Evolutionary conservation across 2,797 vertebrate species (phyloP).

Genomic region (Rhinoraja longicauda): DNA sequence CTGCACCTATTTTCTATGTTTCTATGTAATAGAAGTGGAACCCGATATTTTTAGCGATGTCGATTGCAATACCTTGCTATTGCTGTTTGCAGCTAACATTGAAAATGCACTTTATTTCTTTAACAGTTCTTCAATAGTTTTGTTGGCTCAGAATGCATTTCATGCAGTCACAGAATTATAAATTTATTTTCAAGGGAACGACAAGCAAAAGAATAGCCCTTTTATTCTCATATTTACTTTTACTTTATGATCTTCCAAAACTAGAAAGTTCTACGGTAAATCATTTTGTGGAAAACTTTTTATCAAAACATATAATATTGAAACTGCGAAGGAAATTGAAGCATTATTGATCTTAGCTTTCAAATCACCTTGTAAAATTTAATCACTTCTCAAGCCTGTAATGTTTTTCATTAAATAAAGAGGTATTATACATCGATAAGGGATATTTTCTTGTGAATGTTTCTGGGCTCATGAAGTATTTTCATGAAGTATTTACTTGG

Average conservation of each 20-base stretch:
- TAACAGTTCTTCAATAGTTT: background rate
- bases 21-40: too few relatives aligned
- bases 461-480: background rate
- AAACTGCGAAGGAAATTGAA: conserved; percentile 16
- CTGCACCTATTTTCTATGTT: too few relatives aligned
- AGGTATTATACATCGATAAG: conserved; percentile 13
- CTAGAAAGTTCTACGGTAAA: background rate
- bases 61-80: background rate
- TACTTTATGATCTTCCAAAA: background rate
- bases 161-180: background rate
- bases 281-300: background rate
- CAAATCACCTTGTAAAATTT: background rate
- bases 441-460: background rate
- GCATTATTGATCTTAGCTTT: conserved; percentile 4
- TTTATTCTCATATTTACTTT: background rate
- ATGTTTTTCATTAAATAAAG: background rate
- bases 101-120: background rate
- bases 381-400: background rate
- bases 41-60: background rate
- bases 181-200: background rate
- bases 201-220: conserved; percentile 11
- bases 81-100: background rate
- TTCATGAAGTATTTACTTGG: background rate
- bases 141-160: background rate
- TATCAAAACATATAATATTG: conserved; percentile 24